Evolutionary conservation across 2,888 invertebrate genomes (phyloP).

Genomic region (Anthrax anthrax): DNA sequence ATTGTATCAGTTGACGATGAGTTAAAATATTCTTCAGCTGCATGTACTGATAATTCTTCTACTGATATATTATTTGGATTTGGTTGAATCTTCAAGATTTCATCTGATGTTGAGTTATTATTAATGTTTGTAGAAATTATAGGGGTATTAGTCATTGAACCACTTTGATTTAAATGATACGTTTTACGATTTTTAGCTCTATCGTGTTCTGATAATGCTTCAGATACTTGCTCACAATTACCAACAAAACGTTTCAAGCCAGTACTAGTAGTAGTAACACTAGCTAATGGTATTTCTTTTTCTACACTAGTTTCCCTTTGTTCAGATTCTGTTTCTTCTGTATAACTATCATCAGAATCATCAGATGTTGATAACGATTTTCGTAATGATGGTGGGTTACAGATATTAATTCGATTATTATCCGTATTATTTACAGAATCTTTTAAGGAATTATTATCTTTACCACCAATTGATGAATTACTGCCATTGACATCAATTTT

Average conservation of each 20-base stretch:
- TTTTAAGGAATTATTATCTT: not conserved
- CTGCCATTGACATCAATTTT: slow-evolving; percentile 21
- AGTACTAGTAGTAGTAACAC: slow-evolving; percentile 7
- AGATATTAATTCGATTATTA: not conserved
- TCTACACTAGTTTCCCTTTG: slow-evolving; percentile 31
- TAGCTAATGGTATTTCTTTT: slow-evolving; percentile 20
- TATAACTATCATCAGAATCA: slow-evolving; percentile 28
- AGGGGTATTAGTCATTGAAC: not conserved
- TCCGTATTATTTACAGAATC: slow-evolving; percentile 3
- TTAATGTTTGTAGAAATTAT: too few species aligned
- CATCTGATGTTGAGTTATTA: slow-evolving; percentile 15
- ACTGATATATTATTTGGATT: slow-evolving; percentile 33
- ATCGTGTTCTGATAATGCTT: slow-evolving; percentile 29
- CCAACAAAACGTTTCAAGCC: slow-evolving; percentile 31
- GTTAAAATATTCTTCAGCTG: slow-evolving; percentile 53
- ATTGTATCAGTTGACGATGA: slow-evolving; percentile 30
- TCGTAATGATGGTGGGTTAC: not conserved
- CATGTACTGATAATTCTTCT: slow-evolving; percentile 40
- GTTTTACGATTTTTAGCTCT: slow-evolving; percentile 33
- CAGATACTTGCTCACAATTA: slow-evolving; percentile 30
- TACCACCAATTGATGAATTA: not conserved
- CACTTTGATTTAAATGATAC: slow-evolving; percentile 17
- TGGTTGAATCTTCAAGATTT: slow-evolving; percentile 18
- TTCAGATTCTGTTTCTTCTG: slow-evolving; percentile 31
- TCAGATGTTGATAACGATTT: slow-evolving; percentile 18